Conservation (phyloP, 2,113 vertebrate genomes). For the Blennius ocellaris region DNA sequence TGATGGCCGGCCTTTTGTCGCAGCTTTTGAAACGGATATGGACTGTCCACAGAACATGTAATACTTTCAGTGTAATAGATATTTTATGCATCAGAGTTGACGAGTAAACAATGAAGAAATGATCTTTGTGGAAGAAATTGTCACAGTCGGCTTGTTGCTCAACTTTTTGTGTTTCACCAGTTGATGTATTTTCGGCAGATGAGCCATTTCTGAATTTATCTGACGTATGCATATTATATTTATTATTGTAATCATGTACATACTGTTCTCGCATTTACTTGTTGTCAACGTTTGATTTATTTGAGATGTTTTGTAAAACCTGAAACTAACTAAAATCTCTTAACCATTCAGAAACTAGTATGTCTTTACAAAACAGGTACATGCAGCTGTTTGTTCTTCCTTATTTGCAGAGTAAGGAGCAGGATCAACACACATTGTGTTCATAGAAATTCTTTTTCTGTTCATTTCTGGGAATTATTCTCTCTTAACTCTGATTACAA, state of each 20-base stretch:
- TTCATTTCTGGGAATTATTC: conserved; percentile 42
- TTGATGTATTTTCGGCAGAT: conserved; percentile 28
- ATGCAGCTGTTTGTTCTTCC: conserved; percentile 58
- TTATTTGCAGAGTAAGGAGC: conserved; percentile 52
- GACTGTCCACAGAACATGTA: conserved; percentile 31
- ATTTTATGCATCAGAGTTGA: conserved; percentile 23
- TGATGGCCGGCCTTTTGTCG: conserved; percentile 25
- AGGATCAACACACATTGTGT: conserved; percentile 63
- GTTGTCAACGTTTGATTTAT: conserved; percentile 55
- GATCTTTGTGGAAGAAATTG: conserved; percentile 17
- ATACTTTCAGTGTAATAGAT: conserved; percentile 22
- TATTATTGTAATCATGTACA: conserved; percentile 70
- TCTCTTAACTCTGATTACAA: conserved; percentile 40
- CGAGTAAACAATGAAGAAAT: conserved; percentile 28
- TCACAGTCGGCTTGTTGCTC: conserved; percentile 18
- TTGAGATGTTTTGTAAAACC: conserved; percentile 65
- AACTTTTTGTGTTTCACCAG: conserved; percentile 31
- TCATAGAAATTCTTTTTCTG: conserved; percentile 58
- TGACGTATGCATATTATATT: conserved; percentile 47
- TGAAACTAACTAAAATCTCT: conserved; percentile 68
- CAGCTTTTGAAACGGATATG: conserved; percentile 27
- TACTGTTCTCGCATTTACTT: conserved; percentile 56
- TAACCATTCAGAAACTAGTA: conserved; percentile 74
- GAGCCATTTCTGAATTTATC: conserved; percentile 43
- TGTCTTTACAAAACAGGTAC: conserved; percentile 71